These are phyloP conservation scores for Epinephelus cyanopodus DNA, from an alignment of 2,113 vertebrate genomes.

Conservation along the genomic window DNA sequence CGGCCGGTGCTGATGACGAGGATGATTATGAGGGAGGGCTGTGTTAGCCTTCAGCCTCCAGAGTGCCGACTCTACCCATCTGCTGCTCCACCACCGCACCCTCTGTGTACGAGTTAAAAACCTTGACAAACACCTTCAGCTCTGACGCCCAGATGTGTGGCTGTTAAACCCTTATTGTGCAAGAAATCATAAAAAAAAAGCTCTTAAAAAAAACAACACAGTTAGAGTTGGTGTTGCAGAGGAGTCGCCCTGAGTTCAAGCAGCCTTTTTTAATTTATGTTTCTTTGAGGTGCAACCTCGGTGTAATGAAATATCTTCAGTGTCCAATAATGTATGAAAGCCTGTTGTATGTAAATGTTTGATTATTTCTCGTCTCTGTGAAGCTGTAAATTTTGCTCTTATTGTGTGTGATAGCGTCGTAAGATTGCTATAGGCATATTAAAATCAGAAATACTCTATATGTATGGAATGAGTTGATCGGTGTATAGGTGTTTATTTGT, in stretches of 20 bases:
- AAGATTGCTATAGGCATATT: constrained; percentile 39
- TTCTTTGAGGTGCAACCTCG: constrained; percentile 53
- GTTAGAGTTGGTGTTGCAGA: constrained; percentile 29
- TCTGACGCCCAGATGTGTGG: constrained; percentile 9
- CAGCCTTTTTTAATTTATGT: constrained; percentile 55
- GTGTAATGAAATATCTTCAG: constrained; percentile 35
- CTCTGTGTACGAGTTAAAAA: constrained; percentile 27
- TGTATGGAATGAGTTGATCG: constrained; percentile 35
- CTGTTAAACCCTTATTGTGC: constrained; percentile 42
- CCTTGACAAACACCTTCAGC: constrained; percentile 12
- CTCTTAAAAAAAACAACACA: not conserved
- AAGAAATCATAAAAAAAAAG: constrained; percentile 7
- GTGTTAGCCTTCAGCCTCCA: constrained; percentile 85
- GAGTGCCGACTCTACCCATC: not conserved
- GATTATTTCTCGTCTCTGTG: constrained; percentile 55
- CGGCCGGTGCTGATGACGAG: constrained; percentile 86
- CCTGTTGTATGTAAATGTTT: constrained; percentile 59
- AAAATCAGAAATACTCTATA: constrained; percentile 47
- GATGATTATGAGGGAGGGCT: constrained; percentile 97
- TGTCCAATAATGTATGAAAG: constrained; percentile 52
- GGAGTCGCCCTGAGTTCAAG: not conserved
- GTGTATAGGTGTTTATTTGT: constrained; percentile 73
- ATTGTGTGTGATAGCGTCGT: constrained; percentile 50
- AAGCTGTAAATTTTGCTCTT: constrained; percentile 72
- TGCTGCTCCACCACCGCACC: constrained; percentile 14